Conservation (phyloP, 2,797 vertebrate genomes). For the Octomys mimax region DNA sequence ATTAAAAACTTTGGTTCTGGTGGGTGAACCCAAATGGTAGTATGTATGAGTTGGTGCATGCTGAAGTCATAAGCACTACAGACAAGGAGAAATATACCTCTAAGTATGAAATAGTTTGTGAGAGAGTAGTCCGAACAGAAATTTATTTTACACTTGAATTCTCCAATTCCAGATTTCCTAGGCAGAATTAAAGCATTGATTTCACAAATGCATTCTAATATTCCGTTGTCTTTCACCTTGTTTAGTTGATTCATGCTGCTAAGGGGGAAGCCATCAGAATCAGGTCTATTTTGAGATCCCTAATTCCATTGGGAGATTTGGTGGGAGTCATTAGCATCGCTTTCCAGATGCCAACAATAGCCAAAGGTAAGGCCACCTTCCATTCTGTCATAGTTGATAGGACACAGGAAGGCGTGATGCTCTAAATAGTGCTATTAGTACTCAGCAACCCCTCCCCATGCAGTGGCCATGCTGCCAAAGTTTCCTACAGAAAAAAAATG, state of each 20-base stretch:
- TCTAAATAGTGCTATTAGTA: background rate
- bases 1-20: background rate
- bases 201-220: background rate
- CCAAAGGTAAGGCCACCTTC: conserved; percentile 91
- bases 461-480: rapidly evolving
- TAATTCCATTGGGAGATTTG: conserved; percentile 96
- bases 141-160: background rate
- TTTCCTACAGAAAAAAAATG: background rate
- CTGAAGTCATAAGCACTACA: background rate
- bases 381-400: background rate
- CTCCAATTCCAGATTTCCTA: background rate
- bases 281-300: conserved; percentile 96
- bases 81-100: background rate
- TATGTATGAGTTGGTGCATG: background rate
- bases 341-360: conserved; percentile 96
- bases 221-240: conserved; percentile 64
- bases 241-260: conserved; percentile 95
- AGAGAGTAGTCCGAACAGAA: background rate
- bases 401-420: background rate
- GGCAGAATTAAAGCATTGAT: background rate
- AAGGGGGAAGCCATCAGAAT: conserved; percentile 98
- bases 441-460: rapidly evolving
- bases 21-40: background rate
- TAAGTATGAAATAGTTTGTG: background rate
- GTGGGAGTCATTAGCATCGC: conserved; percentile 97